Conservation (phyloP, 2,113 vertebrate genomes). For the Naja naja region DNA sequence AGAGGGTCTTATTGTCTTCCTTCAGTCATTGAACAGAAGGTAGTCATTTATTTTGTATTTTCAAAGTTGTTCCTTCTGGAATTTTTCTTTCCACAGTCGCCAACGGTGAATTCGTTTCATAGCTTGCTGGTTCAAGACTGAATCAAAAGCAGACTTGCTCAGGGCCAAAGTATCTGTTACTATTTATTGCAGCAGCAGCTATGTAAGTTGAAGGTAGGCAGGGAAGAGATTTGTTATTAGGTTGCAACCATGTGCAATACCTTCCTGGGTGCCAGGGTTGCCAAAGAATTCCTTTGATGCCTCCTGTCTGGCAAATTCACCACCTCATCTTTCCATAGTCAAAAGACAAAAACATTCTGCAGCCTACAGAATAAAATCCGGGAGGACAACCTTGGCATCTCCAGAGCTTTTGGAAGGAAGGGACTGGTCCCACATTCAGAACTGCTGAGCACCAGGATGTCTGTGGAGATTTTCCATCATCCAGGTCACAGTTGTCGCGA, state of each 20-base stretch:
- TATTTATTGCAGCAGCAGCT: slow-evolving; percentile 36
- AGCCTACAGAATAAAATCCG: not conserved
- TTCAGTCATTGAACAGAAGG: slow-evolving; percentile 26
- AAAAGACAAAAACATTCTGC: not conserved
- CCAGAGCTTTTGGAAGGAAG: not conserved
- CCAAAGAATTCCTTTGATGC: not conserved
- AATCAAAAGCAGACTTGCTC: slow-evolving; percentile 45
- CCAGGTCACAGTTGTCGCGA: no score
- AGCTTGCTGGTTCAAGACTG: slow-evolving; percentile 27
- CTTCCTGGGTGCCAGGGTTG: slow-evolving; percentile 22
- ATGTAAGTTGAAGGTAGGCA: slow-evolving; percentile 45
- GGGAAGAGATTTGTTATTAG: not conserved
- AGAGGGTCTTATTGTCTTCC: not conserved
- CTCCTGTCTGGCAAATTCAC: not conserved
- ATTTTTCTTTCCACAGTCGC: not conserved
- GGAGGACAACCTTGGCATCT: not conserved
- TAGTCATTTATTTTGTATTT: slow-evolving; percentile 37
- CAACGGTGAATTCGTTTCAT: slow-evolving; percentile 51
- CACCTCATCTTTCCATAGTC: not conserved
- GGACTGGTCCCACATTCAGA: not conserved
- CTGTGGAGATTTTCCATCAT: no score
- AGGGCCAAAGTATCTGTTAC: slow-evolving; percentile 46
- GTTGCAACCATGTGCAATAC: not conserved
- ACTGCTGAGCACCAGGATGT: not conserved
- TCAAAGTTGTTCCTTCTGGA: slow-evolving; percentile 34